phyloP scores from a whole-genome alignment of 1,140 invertebrate species.

The Conus betulinus region DNA sequence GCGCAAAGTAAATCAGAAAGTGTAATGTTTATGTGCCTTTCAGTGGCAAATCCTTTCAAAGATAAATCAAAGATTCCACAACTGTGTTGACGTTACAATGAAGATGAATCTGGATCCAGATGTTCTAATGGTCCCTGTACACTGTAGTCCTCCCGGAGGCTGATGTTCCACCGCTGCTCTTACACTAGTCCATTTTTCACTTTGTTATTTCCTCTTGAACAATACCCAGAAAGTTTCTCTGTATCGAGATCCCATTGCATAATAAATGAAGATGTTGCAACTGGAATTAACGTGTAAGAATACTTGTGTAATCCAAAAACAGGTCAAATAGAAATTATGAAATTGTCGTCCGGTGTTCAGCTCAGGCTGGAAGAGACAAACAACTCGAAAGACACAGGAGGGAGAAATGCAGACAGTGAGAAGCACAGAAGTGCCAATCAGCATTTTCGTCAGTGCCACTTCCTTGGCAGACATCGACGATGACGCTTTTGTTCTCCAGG shows the following conservation, averaged over 20 bases:
- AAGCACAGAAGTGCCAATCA: background rate
- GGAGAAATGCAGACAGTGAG: background rate
- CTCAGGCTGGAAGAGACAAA: background rate
- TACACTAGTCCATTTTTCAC: background rate
- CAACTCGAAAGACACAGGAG: background rate
- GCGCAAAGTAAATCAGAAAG: no score
- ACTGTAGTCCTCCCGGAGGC: no score
- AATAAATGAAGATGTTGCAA: background rate
- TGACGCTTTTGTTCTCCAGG: background rate
- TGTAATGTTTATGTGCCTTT: no score
- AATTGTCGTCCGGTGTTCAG: background rate
- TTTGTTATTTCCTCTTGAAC: background rate
- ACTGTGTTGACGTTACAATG: no score
- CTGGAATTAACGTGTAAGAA: background rate
- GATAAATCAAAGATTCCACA: no score
- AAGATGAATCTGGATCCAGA: no score
- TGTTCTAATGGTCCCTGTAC: no score
- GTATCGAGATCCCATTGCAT: background rate
- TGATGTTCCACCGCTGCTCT: background rate
- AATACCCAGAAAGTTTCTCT: background rate
- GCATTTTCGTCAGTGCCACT: background rate
- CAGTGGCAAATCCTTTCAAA: no score
- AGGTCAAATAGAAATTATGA: background rate
- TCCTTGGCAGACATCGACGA: background rate
- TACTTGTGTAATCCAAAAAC: background rate